Percentiles rank a stretch among this genome's conserved stretches.
Conservation (phyloP, 2,797 vertebrate species). For the Centropyge bicolor region DNA sequence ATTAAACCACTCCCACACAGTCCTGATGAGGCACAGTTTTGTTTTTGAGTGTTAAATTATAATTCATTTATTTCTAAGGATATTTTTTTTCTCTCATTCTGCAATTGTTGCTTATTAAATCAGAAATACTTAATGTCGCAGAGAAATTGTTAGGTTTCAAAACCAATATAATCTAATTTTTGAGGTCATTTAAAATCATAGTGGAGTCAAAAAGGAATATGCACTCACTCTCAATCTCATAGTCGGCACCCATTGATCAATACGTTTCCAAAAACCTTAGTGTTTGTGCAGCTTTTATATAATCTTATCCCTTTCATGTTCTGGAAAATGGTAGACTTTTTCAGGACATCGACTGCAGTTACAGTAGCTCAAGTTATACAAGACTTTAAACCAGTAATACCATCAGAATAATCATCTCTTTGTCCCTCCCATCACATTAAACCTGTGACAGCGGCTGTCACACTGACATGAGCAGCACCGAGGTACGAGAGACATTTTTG, state of each 20-base stretch:
- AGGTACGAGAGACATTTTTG: constrained; percentile 50
- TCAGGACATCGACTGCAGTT: constrained; percentile 14
- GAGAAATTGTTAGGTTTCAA: not conserved
- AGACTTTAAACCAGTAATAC: constrained; percentile 62
- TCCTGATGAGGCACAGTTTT: not conserved
- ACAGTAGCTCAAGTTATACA: constrained; percentile 27
- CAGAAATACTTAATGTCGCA: constrained; percentile 1
- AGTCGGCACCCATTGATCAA: not conserved
- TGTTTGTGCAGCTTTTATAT: not conserved
- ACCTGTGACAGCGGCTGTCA: constrained; percentile 60
- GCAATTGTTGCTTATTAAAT: not conserved
- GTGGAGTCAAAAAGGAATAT: not conserved
- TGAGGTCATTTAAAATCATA: not conserved
- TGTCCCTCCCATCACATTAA: constrained; percentile 58
- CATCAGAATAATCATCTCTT: constrained; percentile 58
- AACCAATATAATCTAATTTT: constrained; percentile 1
- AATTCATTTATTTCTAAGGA: not conserved
- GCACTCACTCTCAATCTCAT: not conserved
- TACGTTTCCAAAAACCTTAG: not conserved
- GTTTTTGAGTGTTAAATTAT: not conserved
- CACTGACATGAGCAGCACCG: constrained; percentile 36
- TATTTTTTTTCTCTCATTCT: not conserved
- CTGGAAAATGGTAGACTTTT: constrained; percentile 22
- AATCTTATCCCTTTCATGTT: constrained; percentile 4
- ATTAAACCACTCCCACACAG: not conserved